Base-by-base conservation (phyloP, 1,140 invertebrate genomes). In the Heliothis subflexa region DNA sequence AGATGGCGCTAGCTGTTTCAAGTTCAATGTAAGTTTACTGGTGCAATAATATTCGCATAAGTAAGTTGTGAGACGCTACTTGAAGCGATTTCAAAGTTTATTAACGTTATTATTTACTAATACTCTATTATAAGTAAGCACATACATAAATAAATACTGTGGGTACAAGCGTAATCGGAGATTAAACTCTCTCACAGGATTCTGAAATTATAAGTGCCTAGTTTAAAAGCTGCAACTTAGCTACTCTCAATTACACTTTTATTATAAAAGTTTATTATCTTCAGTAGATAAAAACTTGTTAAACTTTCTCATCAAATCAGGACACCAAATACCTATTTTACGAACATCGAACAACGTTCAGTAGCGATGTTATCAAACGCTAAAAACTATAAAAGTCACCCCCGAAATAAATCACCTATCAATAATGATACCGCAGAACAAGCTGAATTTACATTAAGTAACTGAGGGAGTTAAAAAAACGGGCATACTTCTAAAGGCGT, bases 1-100 rank as follows among this genome's bases (percentile, higher is more conserved):
- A 84, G 85, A 83, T 85, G 81, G 79, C 83, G 77, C 12, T 80
- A 85, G 25, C 9, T 54, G 66, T 62, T 54, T 49, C 14, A 45
- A 45, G 3, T 16, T 16, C 10, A 2, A 18, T 16, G 7, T 1
- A 47, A 49, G 18, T 21, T 12, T 11, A 49, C 3, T 21, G 18
- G 12, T 12, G 21, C 21, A 25, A 25, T 25, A 25, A 2, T 0
- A 25, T 25, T 25, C 21, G 21, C 21, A 25, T 25, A 25, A 25
- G 21, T 25, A 25, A 25, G 21, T 25, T 25, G 2, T 25, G 21
- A 25, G 2, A 25, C 21, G 21, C 0, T 0, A 25, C 21, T 25
- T 25, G 0, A 25, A 25, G 21, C 21, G 21, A 25, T 25, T 25
- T 25, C 21, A 25, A 25, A 25, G 21, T 25, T 25, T 25, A n/a